Conservation (phyloP, 23 tunicate genomes). For the Botrylloides violaceus region DNA sequence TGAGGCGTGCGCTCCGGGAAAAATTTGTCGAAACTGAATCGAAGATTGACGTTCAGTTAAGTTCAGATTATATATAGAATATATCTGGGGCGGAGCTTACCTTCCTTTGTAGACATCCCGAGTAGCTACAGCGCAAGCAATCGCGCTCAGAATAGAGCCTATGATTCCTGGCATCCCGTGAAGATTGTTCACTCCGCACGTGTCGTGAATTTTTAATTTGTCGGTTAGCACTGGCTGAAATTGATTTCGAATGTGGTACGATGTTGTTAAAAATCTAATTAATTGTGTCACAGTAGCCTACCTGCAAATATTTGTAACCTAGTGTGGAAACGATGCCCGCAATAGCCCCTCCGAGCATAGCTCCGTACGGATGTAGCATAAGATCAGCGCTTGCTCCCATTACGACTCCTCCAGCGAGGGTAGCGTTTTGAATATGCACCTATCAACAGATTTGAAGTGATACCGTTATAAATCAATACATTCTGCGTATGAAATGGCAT, state of each 20-base stretch:
- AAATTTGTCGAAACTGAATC: constrained; percentile 36
- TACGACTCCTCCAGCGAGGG: constrained; percentile 96
- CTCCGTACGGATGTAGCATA: constrained; percentile 81
- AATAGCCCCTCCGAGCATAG: constrained; percentile 56
- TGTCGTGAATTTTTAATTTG: constrained; percentile 69
- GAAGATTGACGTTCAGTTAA: not conserved
- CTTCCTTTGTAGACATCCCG: constrained; percentile 48
- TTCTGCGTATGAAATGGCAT: not conserved
- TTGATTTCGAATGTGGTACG: not conserved
- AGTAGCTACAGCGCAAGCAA: constrained; percentile 44
- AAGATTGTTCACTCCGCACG: constrained; percentile 90
- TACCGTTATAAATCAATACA: not conserved
- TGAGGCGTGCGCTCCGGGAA: constrained; percentile 21
- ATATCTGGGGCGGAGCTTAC: constrained; percentile 21
- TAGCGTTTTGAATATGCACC: constrained; percentile 98
- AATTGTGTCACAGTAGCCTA: constrained; percentile 2
- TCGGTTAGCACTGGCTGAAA: constrained; percentile 48
- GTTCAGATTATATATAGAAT: no score
- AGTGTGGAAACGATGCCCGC: constrained; percentile 74
- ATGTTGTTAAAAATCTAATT: not conserved
- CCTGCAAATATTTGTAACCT: constrained; percentile 84
- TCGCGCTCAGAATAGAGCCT: constrained; percentile 66
- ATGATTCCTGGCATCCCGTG: constrained; percentile 94
- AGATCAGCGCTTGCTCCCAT: constrained; percentile 91
- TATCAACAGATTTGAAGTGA: not conserved